These are phyloP conservation scores for Salvator merianae DNA, from an alignment of 2,113 vertebrate genomes.

Conservation along the genomic window DNA sequence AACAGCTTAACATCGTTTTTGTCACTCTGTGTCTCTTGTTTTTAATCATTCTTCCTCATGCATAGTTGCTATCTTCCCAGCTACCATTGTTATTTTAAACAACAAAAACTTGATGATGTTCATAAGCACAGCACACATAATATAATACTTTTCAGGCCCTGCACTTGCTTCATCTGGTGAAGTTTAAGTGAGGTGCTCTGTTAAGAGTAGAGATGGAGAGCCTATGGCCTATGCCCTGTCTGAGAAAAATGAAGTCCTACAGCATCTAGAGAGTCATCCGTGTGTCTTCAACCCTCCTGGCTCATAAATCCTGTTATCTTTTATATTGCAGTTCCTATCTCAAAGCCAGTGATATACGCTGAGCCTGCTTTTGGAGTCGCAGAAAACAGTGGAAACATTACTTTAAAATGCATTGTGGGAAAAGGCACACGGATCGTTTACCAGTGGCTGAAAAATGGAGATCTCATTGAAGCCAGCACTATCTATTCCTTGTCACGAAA, in stretches of 20 bases:
- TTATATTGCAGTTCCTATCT: conserved; percentile 74
- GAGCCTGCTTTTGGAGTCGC: conserved; percentile 76
- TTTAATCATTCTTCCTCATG: no score
- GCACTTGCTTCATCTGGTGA: neutral
- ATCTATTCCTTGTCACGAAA: conserved; percentile 70
- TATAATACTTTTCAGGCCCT: no score
- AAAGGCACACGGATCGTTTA: conserved; percentile 75
- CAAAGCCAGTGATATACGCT: conserved; percentile 67
- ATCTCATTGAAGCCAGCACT: conserved; percentile 49
- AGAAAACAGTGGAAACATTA: conserved; percentile 77
- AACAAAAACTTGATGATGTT: no score
- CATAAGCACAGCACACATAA: no score
- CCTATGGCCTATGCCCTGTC: neutral
- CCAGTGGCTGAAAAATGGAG: conserved; percentile 79
- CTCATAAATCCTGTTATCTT: conserved; percentile 26
- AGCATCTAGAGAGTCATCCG: neutral
- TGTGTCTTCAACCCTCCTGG: neutral
- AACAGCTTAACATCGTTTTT: no score
- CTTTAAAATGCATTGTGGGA: conserved; percentile 71
- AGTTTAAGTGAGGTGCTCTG: neutral
- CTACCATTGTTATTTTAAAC: no score
- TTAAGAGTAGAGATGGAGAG: neutral
- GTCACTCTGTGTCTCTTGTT: no score
- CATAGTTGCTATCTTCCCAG: no score
- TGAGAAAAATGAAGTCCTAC: neutral